A percentile compares a stretch with the other conserved stretches of the same genome.
Evolutionary conservation across 2,888 invertebrate genomes (phyloP).

Genomic region (Gerris lacustris): DNA sequence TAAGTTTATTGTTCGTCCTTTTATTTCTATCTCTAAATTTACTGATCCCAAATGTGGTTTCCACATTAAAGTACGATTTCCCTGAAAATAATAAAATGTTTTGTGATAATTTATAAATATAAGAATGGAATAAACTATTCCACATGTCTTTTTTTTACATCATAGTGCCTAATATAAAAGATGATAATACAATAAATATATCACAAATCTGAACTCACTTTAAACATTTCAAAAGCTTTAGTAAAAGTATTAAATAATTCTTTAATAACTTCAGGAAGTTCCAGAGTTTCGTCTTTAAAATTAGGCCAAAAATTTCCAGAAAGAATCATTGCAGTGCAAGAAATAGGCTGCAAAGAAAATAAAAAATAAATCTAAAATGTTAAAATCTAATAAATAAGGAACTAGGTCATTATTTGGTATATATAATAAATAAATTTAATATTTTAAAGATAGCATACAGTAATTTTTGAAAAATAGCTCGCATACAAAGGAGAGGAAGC

Average conservation of each 20-base stretch:
- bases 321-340: conserved; percentile 75
- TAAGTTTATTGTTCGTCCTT: conserved; percentile 58
- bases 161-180: not conserved
- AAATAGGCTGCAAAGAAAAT: conserved; percentile 43
- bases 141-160: not conserved
- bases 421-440: too few species aligned
- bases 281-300: conserved; percentile 85
- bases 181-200: not conserved
- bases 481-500: too few species aligned
- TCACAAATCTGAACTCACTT: conserved; percentile 34
- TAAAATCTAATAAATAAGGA: not conserved
- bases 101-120: conserved; percentile 5
- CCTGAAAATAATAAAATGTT: conserved; percentile 34
- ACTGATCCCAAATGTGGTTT: conserved; percentile 87
- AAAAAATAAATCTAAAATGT: not conserved
- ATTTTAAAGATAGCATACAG: too few species aligned
- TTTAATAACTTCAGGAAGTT: conserved; percentile 67
- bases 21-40: conserved; percentile 77
- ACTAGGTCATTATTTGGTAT: not conserved
- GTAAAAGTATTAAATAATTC: conserved; percentile 75
- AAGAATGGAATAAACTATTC: not conserved
- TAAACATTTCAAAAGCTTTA: conserved; percentile 76
- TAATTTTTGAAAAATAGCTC: too few species aligned
- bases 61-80: conserved; percentile 87
- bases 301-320: conserved; percentile 98